A percentile compares a stretch with the other conserved stretches of the same genome.
phyloP scores from a whole-genome alignment of 2,797 vertebrate genomes.

The Dicrostonyx torquatus region DNA sequence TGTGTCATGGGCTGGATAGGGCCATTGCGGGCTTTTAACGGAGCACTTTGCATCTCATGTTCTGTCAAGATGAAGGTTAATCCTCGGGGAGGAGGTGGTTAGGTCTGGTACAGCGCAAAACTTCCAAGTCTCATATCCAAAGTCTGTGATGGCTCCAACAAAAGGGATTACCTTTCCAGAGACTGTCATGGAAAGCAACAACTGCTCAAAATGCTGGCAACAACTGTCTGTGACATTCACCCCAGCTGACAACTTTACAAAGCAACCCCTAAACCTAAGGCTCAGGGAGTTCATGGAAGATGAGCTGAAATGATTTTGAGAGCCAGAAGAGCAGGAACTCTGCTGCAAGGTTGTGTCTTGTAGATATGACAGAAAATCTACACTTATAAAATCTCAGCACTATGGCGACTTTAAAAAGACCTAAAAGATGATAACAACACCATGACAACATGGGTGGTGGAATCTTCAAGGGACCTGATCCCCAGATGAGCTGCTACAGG shows the following conservation, averaged over 20 bases:
- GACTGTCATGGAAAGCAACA: not conserved
- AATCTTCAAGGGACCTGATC: not conserved
- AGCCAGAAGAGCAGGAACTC: not conserved
- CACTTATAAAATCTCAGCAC: not conserved
- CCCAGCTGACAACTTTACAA: too few species aligned
- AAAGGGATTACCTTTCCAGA: not conserved
- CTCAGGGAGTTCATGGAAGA: not conserved
- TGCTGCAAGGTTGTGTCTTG: not conserved
- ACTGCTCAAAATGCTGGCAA: too few species aligned
- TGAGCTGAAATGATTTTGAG: not conserved
- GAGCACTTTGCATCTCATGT: not conserved
- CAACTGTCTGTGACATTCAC: not conserved
- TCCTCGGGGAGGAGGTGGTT: not conserved
- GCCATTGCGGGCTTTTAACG: too few species aligned
- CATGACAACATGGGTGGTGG: not conserved
- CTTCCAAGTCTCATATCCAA: not conserved
- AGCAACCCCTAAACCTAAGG: too few species aligned
- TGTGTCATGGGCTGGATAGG: not conserved
- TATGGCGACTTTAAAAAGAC: not conserved
- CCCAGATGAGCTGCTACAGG: not conserved
- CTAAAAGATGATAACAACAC: not conserved
- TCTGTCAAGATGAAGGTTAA: not conserved
- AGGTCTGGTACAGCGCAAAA: not conserved
- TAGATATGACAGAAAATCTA: not conserved
- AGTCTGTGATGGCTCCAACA: not conserved